Evolutionary conservation across 1,140 invertebrate genomes (phyloP).

Genomic region (Zaprionus ghesquierei): DNA sequence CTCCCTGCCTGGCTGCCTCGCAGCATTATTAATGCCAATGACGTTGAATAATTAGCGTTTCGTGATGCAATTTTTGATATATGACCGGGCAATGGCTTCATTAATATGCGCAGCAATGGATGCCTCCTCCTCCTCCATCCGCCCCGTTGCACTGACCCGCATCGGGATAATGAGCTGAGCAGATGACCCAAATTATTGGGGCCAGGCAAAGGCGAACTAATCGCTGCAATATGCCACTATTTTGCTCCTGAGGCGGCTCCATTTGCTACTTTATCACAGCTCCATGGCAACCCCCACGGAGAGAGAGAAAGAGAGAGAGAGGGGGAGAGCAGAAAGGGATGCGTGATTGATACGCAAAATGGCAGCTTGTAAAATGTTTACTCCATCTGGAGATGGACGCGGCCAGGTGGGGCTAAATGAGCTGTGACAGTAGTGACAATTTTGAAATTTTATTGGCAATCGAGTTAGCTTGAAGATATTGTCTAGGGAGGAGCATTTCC

Average conservation of each 20-base stretch:
- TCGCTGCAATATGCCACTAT: neutral
- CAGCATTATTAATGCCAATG: conserved; percentile 76
- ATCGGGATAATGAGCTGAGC: conserved; percentile 45
- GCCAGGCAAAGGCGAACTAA: neutral
- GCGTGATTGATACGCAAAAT: neutral
- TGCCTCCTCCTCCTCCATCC: conserved; percentile 39
- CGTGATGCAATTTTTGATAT: conserved; percentile 66
- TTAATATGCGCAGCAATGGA: conserved; percentile 70
- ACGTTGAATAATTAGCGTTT: conserved; percentile 75
- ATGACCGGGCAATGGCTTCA: conserved; percentile 60
- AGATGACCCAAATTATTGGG: conserved; percentile 37
- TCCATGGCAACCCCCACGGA: neutral
- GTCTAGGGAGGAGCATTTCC: neutral
- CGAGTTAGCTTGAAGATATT: neutral
- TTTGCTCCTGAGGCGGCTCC: neutral
- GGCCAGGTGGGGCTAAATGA: neutral
- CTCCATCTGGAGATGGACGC: neutral
- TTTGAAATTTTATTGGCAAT: neutral
- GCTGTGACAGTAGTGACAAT: neutral
- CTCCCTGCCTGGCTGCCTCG: neutral
- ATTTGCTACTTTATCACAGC: neutral
- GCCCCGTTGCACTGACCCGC: no score
- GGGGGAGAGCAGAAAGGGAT: neutral
- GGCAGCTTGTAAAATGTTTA: neutral
- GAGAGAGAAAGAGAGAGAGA: no score